phyloP scores from a whole-genome alignment of 2,888 invertebrate species.

The Sympetrum striolatum region DNA sequence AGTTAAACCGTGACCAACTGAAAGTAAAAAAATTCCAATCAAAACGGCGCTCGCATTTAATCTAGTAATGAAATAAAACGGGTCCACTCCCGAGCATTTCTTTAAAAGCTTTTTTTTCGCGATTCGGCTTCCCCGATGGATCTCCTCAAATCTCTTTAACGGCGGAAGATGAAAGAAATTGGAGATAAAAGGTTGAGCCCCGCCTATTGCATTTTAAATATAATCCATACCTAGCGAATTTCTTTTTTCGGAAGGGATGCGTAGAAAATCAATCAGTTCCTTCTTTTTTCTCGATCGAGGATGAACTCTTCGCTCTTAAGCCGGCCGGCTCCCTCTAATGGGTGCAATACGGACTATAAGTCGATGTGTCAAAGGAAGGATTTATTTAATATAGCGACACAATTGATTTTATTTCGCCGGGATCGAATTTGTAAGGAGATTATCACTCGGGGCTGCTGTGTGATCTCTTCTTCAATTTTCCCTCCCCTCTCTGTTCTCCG shows the following conservation, averaged over 20 bases:
- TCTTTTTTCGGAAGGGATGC: not conserved
- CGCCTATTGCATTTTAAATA: no score
- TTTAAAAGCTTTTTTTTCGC: no score
- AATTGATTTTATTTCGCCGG: not conserved
- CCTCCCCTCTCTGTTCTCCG: not conserved
- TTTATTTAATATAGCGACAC: not conserved
- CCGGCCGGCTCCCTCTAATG: not conserved
- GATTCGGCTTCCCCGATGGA: no score
- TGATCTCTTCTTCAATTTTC: not conserved
- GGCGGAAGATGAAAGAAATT: no score
- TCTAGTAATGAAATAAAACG: no score
- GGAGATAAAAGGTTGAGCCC: no score
- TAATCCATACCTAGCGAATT: no score
- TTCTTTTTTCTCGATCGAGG: not conserved
- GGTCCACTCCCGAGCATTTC: no score
- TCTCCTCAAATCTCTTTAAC: no score
- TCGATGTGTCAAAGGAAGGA: not conserved
- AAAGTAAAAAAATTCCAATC: no score
- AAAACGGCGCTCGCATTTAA: no score
- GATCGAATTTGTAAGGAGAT: not conserved
- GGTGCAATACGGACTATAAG: not conserved
- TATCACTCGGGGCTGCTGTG: not conserved
- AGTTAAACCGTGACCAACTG: no score
- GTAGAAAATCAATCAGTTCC: not conserved
- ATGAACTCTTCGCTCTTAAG: not conserved